phyloP scores from a whole-genome alignment of 2,888 invertebrate genomes.

The Spicauda simplicius region DNA sequence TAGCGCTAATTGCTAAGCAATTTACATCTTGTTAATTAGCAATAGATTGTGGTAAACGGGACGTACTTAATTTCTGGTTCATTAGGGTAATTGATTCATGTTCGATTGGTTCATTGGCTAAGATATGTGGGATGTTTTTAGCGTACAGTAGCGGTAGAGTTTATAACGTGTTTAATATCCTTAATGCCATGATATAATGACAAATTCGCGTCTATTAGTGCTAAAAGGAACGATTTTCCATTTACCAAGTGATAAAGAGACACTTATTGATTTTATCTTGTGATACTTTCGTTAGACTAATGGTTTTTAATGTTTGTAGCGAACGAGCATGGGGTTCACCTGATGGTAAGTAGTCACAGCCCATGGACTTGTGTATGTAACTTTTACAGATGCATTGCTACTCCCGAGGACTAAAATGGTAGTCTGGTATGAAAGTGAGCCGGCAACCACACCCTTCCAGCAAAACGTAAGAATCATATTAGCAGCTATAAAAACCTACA shows the following conservation, averaged over 20 bases:
- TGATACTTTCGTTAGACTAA: background rate
- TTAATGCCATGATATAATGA: conserved; percentile 2
- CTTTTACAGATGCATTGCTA: too few relatives aligned
- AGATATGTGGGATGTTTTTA: conserved; percentile 26
- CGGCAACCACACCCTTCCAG: too few relatives aligned
- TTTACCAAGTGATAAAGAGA: conserved; percentile 2
- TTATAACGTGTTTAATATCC: conserved; percentile 15
- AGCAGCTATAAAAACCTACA: too few relatives aligned
- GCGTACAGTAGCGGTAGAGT: background rate
- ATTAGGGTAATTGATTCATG: conserved; percentile 33
- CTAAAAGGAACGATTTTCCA: conserved; percentile 26
- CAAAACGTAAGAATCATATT: too few relatives aligned
- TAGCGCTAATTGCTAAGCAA: conserved; percentile 20
- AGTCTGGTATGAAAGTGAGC: too few relatives aligned
- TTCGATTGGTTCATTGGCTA: conserved; percentile 19
- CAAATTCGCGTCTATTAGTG: conserved; percentile 25
- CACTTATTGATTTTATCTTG: background rate
- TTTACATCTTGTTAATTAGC: conserved; percentile 32
- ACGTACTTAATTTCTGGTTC: conserved; percentile 33
- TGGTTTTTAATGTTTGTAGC: too few relatives aligned
- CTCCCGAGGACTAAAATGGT: too few relatives aligned
- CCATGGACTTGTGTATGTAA: too few relatives aligned
- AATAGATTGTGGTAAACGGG: conserved; percentile 30
- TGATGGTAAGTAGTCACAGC: too few relatives aligned
- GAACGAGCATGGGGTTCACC: too few relatives aligned